These are phyloP conservation scores for Umimayanthus kanabou DNA, from an alignment of 92 coral and sea anemone species.

Conservation along the genomic window DNA sequence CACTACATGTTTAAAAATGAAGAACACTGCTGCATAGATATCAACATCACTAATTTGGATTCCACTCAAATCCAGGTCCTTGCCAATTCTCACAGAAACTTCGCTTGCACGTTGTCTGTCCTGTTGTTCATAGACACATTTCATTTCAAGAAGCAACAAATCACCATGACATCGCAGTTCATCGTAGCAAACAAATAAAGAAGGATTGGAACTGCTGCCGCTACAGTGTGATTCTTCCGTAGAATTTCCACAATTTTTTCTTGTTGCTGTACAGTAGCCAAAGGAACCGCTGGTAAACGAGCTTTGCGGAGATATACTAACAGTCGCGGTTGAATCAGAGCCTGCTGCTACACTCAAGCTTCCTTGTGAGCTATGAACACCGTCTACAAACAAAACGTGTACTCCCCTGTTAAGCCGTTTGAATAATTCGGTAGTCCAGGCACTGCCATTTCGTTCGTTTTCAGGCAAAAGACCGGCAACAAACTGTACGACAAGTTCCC, in stretches of 20 bases:
- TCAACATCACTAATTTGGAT: conserved; percentile 27
- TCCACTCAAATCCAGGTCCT: conserved; percentile 24
- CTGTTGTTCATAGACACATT: conserved; percentile 29
- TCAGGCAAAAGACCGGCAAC: conserved; percentile 56
- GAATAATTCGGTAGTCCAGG: not conserved
- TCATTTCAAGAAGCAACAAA: conserved; percentile 28
- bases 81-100: conserved; percentile 13
- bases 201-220: not conserved
- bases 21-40: conserved; percentile 19
- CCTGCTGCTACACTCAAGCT: conserved; percentile 1
- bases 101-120: conserved; percentile 12
- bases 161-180: conserved; percentile 13
- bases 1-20: not conserved
- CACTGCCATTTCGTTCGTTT: conserved; percentile 10
- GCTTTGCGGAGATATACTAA: not conserved
- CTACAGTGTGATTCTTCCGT: not conserved
- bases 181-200: too few relatives aligned
- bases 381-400: not conserved
- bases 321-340: not conserved
- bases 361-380: not conserved
- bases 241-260: not conserved
- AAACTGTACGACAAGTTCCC: conserved; percentile 46
- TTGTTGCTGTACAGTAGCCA: too few relatives aligned
- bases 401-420: not conserved
- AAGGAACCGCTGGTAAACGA: not conserved